Conservation (phyloP, 2,113 vertebrate genomes). For the Hypocryptadius cinnamomeus region DNA sequence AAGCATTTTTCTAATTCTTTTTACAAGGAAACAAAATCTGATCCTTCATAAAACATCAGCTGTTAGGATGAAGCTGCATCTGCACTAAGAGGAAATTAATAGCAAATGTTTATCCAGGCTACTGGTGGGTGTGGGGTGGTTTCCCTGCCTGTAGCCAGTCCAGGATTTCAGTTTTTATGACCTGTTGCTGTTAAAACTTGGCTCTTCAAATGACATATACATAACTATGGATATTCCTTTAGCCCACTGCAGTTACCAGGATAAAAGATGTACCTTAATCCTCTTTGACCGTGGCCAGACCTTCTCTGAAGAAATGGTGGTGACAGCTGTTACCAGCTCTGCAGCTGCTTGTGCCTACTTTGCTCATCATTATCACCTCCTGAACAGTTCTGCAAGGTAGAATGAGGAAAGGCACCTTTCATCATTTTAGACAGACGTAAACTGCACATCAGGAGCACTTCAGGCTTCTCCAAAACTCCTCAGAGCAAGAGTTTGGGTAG, state of each 20-base stretch:
- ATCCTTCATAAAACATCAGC: constrained; percentile 29
- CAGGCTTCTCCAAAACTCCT: background rate
- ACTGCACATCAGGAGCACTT: background rate
- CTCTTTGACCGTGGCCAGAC: background rate
- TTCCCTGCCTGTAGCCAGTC: background rate
- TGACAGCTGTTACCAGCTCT: background rate
- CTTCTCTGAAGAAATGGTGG: background rate
- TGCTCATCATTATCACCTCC: background rate
- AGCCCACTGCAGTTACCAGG: background rate
- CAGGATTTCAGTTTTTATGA: background rate
- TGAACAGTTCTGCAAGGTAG: background rate
- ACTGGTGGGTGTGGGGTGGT: background rate
- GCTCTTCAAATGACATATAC: background rate
- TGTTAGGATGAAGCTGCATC: constrained; percentile 5
- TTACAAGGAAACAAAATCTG: constrained; percentile 40
- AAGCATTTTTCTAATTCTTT: constrained; percentile 9
- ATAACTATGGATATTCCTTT: background rate
- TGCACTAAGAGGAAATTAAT: constrained; percentile 25
- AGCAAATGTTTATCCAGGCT: constrained; percentile 34
- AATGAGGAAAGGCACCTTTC: background rate
- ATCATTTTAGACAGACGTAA: background rate
- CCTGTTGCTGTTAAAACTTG: background rate
- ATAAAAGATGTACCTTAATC: background rate
- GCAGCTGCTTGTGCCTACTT: background rate
- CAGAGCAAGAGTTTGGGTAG: background rate